Evolutionary conservation across 2,888 invertebrate genomes (phyloP).

Genomic region (Andrena bucephala): DNA sequence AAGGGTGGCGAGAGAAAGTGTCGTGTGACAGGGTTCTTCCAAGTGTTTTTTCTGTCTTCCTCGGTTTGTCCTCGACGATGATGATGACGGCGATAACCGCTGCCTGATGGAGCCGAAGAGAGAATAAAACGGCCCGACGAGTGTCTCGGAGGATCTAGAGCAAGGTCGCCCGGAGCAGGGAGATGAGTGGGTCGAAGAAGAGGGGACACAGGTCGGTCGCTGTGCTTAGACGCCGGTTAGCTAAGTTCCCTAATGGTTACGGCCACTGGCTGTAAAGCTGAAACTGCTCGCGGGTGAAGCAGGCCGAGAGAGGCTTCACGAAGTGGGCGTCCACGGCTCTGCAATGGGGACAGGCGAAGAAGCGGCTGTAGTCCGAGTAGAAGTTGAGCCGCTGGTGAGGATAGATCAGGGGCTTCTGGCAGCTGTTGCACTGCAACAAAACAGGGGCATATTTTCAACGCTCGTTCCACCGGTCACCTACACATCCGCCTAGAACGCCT

Average conservation of each 20-base stretch:
- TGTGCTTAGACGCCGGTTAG: conserved; percentile 76
- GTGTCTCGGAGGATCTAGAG: conserved; percentile 66
- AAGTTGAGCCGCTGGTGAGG: conserved; percentile 94
- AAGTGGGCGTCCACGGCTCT: conserved; percentile 96
- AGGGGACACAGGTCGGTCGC: conserved; percentile 72
- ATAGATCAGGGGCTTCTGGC: conserved; percentile 94
- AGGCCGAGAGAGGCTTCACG: conserved; percentile 94
- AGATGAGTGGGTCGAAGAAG: conserved; percentile 80
- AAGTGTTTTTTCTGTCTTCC: neutral
- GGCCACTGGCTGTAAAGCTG: conserved; percentile 92
- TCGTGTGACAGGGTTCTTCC: neutral
- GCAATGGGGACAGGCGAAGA: conserved; percentile 96
- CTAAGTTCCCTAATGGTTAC: conserved; percentile 88
- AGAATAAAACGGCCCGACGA: conserved; percentile 49
- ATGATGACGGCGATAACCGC: conserved; percentile 12
- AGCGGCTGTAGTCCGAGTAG: conserved; percentile 98
- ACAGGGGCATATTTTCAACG: neutral
- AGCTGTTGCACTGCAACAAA: conserved; percentile 94
- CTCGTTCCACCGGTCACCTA: too few species aligned
- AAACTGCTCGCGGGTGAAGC: conserved; percentile 91
- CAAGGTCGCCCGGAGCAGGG: conserved; percentile 78
- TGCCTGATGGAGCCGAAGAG: conserved; percentile 47
- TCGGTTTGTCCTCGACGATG: conserved; percentile 12
- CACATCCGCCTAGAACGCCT: too few species aligned
- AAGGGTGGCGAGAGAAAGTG: conserved; percentile 1